Conservation (phyloP, 92 coral and sea anemone genomes). For the Pocillopora grandis region DNA sequence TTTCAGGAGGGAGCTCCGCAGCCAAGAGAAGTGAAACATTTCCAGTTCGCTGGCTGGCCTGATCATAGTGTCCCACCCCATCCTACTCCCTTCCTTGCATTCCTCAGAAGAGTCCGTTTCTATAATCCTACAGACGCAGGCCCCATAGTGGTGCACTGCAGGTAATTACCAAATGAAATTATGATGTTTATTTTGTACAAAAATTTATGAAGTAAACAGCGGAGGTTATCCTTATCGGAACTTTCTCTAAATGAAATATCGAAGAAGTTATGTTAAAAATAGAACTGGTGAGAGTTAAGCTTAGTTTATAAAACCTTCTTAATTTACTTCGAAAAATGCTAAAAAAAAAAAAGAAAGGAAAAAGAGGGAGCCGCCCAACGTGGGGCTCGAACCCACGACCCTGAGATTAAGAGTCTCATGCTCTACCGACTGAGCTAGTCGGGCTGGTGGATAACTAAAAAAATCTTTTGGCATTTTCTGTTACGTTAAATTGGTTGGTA, state of each 20-base stretch:
- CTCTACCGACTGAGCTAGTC: slow-evolving; percentile 99
- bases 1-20: slow-evolving; percentile 69
- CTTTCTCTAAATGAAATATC: too few relatives aligned
- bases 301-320: too few relatives aligned
- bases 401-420: slow-evolving; percentile 99
- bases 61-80: slow-evolving; percentile 95
- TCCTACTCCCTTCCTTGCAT: slow-evolving; percentile 91
- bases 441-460: slow-evolving; percentile 46
- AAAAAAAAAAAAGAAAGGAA: too few relatives aligned
- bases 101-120: slow-evolving; percentile 86
- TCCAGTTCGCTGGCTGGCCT: slow-evolving; percentile 97
- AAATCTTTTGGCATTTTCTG: too few relatives aligned
- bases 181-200: too few relatives aligned
- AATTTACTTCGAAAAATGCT: too few relatives aligned
- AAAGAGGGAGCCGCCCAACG: slow-evolving; percentile 67
- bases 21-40: slow-evolving; percentile 90
- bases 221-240: too few relatives aligned
- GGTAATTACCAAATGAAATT: slow-evolving; percentile 38
- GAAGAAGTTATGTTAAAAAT: too few relatives aligned
- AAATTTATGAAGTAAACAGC: too few relatives aligned
- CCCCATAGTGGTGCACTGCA: slow-evolving; percentile 95
- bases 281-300: too few relatives aligned
- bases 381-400: slow-evolving; percentile 99
- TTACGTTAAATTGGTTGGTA: background rate
- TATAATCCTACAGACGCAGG: slow-evolving; percentile 95